A percentile compares a stretch with the other conserved stretches of the same genome.
phyloP scores from a whole-genome alignment of 2,797 vertebrate genomes.

The Ammospiza maritima region DNA sequence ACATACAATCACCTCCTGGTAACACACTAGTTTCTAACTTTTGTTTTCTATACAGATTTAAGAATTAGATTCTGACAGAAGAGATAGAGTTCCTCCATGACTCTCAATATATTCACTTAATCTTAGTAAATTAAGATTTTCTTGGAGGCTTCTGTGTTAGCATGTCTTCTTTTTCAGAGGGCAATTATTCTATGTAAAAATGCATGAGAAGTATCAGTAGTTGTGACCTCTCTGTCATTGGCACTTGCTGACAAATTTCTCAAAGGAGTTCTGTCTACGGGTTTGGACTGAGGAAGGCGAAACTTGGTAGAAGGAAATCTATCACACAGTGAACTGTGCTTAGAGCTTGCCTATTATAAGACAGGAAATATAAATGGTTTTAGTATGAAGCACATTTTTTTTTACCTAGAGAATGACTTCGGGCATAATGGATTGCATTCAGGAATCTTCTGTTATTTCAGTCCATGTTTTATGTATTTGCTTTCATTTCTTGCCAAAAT shows the following conservation, averaged over 20 bases:
- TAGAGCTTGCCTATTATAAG: conserved; percentile 37
- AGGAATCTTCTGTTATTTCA: conserved; percentile 4
- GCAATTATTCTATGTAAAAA: conserved; percentile 14
- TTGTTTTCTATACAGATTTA: not conserved
- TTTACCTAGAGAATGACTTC: not conserved
- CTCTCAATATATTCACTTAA: not conserved
- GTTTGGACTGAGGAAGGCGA: not conserved
- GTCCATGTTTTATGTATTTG: not conserved
- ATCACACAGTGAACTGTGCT: conserved; percentile 29
- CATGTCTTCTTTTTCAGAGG: not conserved
- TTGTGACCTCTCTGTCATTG: conserved; percentile 37
- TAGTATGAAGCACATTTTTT: not conserved
- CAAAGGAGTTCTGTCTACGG: not conserved
- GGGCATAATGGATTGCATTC: not conserved
- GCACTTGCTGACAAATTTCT: conserved; percentile 41
- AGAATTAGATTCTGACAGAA: not conserved
- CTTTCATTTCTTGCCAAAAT: conserved; percentile 31
- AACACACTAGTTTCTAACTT: not conserved
- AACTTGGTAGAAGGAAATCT: conserved; percentile 49
- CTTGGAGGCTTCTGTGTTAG: not conserved
- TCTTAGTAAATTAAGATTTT: not conserved
- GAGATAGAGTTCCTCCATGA: not conserved
- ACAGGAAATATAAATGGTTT: conserved; percentile 55
- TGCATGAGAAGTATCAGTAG: not conserved
- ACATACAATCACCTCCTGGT: not conserved